phyloP scores from a whole-genome alignment of 2,113 vertebrate genomes.

The Synodontis membranacea region DNA sequence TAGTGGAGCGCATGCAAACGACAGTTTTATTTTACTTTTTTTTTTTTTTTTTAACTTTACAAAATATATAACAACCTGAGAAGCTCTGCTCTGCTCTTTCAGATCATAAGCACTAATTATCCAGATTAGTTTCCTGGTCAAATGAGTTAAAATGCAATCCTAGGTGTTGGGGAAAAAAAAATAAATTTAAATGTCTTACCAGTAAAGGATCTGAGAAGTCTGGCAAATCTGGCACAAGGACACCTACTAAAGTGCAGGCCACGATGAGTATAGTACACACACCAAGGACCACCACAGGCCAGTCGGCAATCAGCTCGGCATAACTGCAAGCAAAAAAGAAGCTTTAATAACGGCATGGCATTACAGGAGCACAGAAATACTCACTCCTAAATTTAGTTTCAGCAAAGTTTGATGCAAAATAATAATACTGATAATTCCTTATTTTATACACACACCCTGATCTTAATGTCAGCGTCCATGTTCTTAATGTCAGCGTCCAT shows the following conservation, averaged over 20 bases:
- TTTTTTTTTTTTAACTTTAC: no score
- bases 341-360: not conserved
- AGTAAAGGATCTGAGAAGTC: slow-evolving; percentile 96
- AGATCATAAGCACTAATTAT: not conserved
- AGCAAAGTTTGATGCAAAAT: no score
- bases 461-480: no score
- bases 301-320: slow-evolving; percentile 92
- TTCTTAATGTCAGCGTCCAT: no score
- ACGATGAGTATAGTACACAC: slow-evolving; percentile 94
- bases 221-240: slow-evolving; percentile 91
- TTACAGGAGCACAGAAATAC: not conserved
- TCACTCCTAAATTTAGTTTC: not conserved
- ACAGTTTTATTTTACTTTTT: no score
- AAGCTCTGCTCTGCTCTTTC: not conserved
- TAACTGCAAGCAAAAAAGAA: slow-evolving; percentile 75
- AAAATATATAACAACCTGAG: not conserved
- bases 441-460: no score
- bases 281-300: slow-evolving; percentile 94
- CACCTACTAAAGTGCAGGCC: slow-evolving; percentile 89
- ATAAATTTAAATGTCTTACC: slow-evolving; percentile 71
- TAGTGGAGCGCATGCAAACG: no score
- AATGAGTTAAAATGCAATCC: not conserved
- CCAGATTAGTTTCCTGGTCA: not conserved
- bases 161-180: not conserved
- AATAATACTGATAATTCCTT: no score